phyloP scores from a whole-genome alignment of 2,797 vertebrate species.

The Hydrophis major region DNA sequence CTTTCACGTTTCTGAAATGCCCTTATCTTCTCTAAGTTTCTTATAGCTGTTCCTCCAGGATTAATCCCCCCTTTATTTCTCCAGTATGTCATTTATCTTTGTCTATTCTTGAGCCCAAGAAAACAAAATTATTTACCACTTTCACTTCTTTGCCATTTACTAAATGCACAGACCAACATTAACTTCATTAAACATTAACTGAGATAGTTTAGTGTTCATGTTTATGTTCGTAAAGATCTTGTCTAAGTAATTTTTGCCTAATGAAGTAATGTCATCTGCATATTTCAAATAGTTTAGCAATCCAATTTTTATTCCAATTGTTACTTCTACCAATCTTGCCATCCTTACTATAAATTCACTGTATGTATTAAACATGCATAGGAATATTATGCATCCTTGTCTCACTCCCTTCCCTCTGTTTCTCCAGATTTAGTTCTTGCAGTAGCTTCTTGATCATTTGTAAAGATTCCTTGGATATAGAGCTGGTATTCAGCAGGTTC shows the following conservation, averaged over 20 bases:
- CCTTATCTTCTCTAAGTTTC: not conserved
- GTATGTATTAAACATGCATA: not conserved
- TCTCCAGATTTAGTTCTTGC: not conserved
- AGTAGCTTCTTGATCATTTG: not conserved
- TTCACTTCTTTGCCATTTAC: not conserved
- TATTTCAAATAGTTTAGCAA: not conserved
- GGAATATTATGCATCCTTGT: not conserved
- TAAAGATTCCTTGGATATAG: not conserved
- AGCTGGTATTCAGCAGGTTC: too few species aligned
- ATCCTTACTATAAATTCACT: not conserved
- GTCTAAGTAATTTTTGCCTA: not conserved
- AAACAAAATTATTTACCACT: not conserved
- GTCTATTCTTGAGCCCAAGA: not conserved
- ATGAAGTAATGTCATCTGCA: not conserved
- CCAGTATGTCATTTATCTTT: not conserved
- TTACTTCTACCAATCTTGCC: not conserved
- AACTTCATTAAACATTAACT: not conserved
- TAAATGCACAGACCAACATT: not conserved
- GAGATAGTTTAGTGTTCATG: not conserved
- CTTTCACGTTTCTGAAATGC: not conserved
- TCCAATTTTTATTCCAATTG: not conserved
- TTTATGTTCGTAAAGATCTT: not conserved
- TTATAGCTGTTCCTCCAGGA: not conserved
- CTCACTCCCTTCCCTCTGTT: not conserved
- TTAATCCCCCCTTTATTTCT: not conserved